Percentiles rank a stretch among this genome's conserved stretches.
These are phyloP conservation scores for Cosmorhoe ocellata DNA, from an alignment of 2,888 invertebrate genomes.

Conservation along the genomic window DNA sequence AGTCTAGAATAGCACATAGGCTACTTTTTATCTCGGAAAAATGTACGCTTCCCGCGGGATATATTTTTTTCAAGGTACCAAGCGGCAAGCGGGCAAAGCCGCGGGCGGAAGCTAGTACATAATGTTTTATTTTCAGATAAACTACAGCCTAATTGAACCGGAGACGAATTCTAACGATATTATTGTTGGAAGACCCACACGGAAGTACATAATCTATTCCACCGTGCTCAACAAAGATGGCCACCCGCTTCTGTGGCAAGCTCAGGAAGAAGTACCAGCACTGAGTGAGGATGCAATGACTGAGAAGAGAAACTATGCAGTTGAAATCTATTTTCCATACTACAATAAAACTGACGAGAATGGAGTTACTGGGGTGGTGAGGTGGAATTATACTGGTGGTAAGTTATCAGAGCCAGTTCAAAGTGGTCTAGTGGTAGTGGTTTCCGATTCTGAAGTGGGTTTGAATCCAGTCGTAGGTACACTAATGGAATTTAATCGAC, in stretches of 20 bases:
- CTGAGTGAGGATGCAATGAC: constrained; percentile 10
- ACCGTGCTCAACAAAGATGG: constrained; percentile 28
- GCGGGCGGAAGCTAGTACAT: not conserved
- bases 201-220: constrained; percentile 38
- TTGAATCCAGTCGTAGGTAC: too few species aligned
- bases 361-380: constrained; percentile 21
- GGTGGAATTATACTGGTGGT: constrained; percentile 51
- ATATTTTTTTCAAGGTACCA: constrained; percentile 5
- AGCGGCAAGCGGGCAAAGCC: too few species aligned
- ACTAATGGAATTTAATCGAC: too few species aligned
- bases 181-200: not conserved
- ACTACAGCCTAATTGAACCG: constrained; percentile 24
- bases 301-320: constrained; percentile 29
- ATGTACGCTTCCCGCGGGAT: too few species aligned
- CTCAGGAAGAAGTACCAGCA: constrained; percentile 27
- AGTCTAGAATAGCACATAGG: too few species aligned
- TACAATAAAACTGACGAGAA: not conserved
- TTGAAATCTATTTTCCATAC: constrained; percentile 23
- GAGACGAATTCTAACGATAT: constrained; percentile 20
- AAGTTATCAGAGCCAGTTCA: constrained; percentile 34
- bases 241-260: constrained; percentile 8
- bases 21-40: too few species aligned
- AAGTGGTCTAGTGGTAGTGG: too few species aligned
- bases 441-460: too few species aligned
- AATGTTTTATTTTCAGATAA: constrained; percentile 17